These are phyloP conservation scores for Cepaea nemoralis DNA, from an alignment of 1,140 invertebrate species.

Conservation along the genomic window DNA sequence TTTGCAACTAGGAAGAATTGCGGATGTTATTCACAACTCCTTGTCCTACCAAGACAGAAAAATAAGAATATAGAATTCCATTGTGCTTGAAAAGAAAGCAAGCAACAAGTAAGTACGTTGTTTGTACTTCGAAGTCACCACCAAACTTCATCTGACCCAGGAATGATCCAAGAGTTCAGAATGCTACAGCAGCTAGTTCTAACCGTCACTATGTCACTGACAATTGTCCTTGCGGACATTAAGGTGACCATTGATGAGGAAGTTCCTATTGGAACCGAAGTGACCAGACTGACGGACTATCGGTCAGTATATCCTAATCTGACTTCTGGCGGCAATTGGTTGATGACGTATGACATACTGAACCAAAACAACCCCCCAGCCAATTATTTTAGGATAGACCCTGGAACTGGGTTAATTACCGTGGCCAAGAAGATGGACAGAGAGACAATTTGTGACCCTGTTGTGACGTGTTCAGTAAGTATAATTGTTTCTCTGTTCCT, in stretches of 20 bases:
- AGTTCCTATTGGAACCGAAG: background rate
- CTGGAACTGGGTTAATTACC: conserved; percentile 40
- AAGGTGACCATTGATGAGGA: background rate
- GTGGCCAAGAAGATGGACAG: conserved; percentile 49
- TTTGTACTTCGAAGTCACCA: background rate
- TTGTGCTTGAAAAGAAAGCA: too few relatives aligned
- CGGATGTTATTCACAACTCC: too few relatives aligned
- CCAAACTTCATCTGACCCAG: background rate
- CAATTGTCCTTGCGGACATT: background rate
- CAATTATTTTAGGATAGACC: conserved; percentile 46
- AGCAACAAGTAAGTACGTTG: too few relatives aligned
- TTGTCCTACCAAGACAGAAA: too few relatives aligned
- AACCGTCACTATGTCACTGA: background rate
- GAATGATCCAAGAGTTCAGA: background rate
- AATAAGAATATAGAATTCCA: too few relatives aligned
- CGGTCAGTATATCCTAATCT: background rate
- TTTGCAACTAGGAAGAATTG: too few relatives aligned
- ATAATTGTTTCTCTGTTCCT: too few relatives aligned
- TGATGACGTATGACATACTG: conserved; percentile 41
- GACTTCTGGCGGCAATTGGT: background rate
- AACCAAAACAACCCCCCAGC: conserved; percentile 40
- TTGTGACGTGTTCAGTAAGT: conserved; percentile 38
- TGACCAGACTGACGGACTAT: background rate
- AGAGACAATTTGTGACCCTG: conserved; percentile 50
- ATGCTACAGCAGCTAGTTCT: background rate